These are phyloP conservation scores for Pilophorus perplexus DNA, from an alignment of 2,888 invertebrate genomes.

Conservation along the genomic window DNA sequence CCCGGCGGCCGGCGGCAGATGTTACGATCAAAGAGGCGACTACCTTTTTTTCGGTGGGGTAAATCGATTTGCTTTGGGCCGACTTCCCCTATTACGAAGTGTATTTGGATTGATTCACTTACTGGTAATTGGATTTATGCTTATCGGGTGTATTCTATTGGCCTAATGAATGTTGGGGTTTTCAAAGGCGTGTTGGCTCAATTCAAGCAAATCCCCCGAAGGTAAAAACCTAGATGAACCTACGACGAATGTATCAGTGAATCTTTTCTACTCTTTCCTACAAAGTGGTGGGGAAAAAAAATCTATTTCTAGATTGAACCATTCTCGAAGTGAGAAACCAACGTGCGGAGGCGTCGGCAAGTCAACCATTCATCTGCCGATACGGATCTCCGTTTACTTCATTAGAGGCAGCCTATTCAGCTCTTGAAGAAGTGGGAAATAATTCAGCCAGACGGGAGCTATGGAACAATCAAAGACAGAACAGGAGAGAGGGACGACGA, in stretches of 20 bases:
- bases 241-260: too few species aligned
- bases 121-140: conserved; percentile 10
- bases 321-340: too few species aligned
- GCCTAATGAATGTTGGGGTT: conserved; percentile 4
- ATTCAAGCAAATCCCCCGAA: too few species aligned
- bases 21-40: conserved; percentile 24
- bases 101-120: conserved; percentile 26
- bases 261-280: too few species aligned
- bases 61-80: conserved; percentile 8
- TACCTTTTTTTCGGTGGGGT: not conserved
- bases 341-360: too few species aligned
- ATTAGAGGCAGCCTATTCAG: conserved; percentile 4
- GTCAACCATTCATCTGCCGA: not conserved
- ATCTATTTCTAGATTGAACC: too few species aligned
- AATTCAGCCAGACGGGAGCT: conserved; percentile 11
- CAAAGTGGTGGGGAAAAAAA: too few species aligned
- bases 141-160: not conserved
- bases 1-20: conserved; percentile 2
- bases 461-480: conserved; percentile 20
- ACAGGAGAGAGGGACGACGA: not conserved
- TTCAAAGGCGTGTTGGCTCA: too few species aligned
- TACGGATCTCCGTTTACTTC: conserved; percentile 8
- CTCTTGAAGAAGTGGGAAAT: not conserved
- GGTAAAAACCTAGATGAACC: too few species aligned
- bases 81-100: not conserved